Evolutionary conservation across 2,797 vertebrate genomes (phyloP).

Genomic region (Oophaga sylvatica): DNA sequence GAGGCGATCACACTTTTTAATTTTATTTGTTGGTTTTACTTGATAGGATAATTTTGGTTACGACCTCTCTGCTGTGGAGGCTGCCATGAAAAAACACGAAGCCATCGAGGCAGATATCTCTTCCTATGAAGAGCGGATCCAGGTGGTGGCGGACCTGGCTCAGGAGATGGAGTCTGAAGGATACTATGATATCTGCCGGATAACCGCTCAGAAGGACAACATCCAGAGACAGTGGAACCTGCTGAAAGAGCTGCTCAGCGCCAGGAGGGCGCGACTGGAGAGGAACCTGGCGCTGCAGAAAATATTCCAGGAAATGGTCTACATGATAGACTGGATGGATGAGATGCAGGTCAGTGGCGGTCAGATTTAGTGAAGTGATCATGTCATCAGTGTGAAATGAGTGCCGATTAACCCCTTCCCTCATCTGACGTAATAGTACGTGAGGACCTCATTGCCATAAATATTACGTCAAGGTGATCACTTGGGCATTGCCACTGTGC

Average conservation of each 20-base stretch:
- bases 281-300: slow-evolving; percentile 92
- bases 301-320: slow-evolving; percentile 97
- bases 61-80: slow-evolving; percentile 92
- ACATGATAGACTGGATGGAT: slow-evolving; percentile 99
- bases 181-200: slow-evolving; percentile 88
- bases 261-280: slow-evolving; percentile 83
- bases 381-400: no score
- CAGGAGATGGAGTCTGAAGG: slow-evolving; percentile 85
- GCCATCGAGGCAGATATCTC: slow-evolving; percentile 95
- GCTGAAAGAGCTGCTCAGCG: slow-evolving; percentile 84
- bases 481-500: not conserved
- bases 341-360: slow-evolving; percentile 84
- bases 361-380: not conserved
- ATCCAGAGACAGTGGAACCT: slow-evolving; percentile 91
- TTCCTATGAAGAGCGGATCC: slow-evolving; percentile 90
- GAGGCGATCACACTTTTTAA: not conserved
- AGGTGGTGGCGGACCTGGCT: slow-evolving; percentile 86
- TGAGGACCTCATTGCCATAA: no score
- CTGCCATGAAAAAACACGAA: slow-evolving; percentile 97
- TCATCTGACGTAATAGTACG: no score
- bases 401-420: no score
- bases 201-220: slow-evolving; percentile 87
- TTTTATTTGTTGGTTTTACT: not conserved
- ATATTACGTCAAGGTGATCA: no score
- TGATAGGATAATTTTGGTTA: slow-evolving; percentile 95